phyloP scores from a whole-genome alignment of 2,113 vertebrate genomes.

The Calonectris borealis region DNA sequence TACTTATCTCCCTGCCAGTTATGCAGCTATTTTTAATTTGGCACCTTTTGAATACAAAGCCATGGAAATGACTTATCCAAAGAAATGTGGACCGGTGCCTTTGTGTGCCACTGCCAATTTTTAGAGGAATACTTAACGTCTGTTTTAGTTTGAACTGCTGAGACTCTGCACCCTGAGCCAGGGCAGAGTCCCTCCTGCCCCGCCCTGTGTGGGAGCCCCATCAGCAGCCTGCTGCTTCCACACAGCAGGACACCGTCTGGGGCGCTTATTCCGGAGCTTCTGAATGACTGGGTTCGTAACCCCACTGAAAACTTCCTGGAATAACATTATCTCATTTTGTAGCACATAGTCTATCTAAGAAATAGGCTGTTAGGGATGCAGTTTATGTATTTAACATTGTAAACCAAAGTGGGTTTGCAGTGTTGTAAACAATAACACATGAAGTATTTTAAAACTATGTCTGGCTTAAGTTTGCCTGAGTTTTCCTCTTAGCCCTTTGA shows the following conservation, averaged over 20 bases:
- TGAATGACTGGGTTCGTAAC: not conserved
- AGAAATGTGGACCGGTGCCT: not conserved
- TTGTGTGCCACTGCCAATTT: not conserved
- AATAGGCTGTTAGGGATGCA: not conserved
- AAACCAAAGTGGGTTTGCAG: not conserved
- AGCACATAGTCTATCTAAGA: not conserved
- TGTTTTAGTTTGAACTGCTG: not conserved
- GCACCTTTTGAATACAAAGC: not conserved
- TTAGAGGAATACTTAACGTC: not conserved
- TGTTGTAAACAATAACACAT: not conserved
- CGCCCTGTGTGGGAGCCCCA: not conserved
- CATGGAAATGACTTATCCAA: not conserved
- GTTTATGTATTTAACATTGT: not conserved
- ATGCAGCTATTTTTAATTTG: not conserved
- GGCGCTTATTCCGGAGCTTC: not conserved
- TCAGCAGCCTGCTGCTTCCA: not conserved
- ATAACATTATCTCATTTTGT: not conserved
- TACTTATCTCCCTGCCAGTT: not conserved
- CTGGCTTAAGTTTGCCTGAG: not conserved
- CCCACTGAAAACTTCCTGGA: not conserved
- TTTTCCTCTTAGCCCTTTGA: not conserved
- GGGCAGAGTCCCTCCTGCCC: not conserved
- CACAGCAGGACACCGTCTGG: not conserved
- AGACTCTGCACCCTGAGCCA: not conserved
- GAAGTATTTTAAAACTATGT: not conserved